phyloP scores from a whole-genome alignment of 92 coral and sea anemone species.

The Ricordea florida region DNA sequence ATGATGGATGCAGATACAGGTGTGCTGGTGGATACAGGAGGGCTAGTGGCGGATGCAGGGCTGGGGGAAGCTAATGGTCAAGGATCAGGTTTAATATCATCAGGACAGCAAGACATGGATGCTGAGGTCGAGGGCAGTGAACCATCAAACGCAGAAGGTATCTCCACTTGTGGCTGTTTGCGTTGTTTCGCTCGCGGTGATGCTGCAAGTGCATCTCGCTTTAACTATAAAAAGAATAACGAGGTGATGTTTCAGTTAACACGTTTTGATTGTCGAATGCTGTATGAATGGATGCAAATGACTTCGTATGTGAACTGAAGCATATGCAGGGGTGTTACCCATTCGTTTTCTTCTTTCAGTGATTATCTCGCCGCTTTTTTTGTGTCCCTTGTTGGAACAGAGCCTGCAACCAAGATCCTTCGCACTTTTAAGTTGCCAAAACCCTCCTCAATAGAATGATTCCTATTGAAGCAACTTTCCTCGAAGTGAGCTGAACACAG shows the following conservation, averaged over 20 bases:
- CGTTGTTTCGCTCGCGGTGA: background rate
- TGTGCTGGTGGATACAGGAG: background rate
- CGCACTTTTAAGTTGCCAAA: too few relatives aligned
- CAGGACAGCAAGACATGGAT: background rate
- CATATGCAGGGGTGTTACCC: background rate
- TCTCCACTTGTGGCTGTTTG: background rate
- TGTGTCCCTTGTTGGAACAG: too few relatives aligned
- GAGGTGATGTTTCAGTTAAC: background rate
- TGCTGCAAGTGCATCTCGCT: slow-evolving; percentile 9
- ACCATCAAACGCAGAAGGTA: background rate
- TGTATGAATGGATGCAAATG: background rate
- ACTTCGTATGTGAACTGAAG: background rate
- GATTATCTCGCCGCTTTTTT: slow-evolving; percentile 12
- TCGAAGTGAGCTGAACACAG: too few relatives aligned
- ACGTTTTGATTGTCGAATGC: background rate
- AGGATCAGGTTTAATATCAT: background rate
- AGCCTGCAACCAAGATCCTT: too few relatives aligned
- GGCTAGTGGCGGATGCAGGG: background rate
- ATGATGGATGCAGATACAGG: too few relatives aligned
- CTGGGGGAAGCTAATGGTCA: background rate
- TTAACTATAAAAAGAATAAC: background rate
- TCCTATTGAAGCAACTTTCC: too few relatives aligned
- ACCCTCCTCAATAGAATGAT: too few relatives aligned
- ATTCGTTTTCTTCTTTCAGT: slow-evolving; percentile 9
- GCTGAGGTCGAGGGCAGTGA: background rate